These are phyloP conservation scores for Drosophila eugracilis DNA, from an alignment of 1,140 invertebrate genomes.

Conservation along the genomic window DNA sequence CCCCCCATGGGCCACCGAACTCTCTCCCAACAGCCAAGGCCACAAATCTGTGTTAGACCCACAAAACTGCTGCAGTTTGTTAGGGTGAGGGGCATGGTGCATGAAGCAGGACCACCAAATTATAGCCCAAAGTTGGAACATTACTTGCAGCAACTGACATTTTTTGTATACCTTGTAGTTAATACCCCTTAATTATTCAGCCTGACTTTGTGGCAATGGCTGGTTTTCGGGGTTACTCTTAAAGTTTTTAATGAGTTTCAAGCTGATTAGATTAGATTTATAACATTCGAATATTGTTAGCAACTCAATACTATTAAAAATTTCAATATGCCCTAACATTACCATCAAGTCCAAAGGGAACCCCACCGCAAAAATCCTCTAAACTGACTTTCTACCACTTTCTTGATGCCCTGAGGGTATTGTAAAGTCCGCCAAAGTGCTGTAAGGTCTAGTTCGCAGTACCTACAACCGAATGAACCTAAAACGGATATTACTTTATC, in stretches of 20 bases:
- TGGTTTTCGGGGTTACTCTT: background rate
- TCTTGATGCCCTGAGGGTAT: constrained; percentile 39
- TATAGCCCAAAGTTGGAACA: constrained; percentile 77
- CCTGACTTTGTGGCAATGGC: background rate
- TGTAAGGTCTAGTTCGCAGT: constrained; percentile 18
- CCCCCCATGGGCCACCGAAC: constrained; percentile 54
- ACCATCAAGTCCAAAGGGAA: background rate
- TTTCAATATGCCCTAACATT: constrained; percentile 4
- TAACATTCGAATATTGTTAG: too few species aligned
- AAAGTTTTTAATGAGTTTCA: background rate
- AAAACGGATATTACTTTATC: constrained; percentile 83
- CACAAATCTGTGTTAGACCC: constrained; percentile 75
- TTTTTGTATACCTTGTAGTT: constrained; percentile 54
- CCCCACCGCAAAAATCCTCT: background rate
- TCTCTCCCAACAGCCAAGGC: constrained; percentile 50
- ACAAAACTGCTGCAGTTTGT: constrained; percentile 34
- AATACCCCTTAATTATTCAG: constrained; percentile 60
- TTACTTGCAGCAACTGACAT: constrained; percentile 72
- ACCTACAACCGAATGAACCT: constrained; percentile 66
- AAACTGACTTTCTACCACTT: constrained; percentile 19
- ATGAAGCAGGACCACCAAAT: constrained; percentile 54
- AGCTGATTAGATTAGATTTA: background rate
- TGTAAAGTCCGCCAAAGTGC: constrained; percentile 39
- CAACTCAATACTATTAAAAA: background rate
- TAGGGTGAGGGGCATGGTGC: background rate